Evolutionary conservation across 1,140 invertebrate species (phyloP).

Genomic region (Calephelis virginiensis): DNA sequence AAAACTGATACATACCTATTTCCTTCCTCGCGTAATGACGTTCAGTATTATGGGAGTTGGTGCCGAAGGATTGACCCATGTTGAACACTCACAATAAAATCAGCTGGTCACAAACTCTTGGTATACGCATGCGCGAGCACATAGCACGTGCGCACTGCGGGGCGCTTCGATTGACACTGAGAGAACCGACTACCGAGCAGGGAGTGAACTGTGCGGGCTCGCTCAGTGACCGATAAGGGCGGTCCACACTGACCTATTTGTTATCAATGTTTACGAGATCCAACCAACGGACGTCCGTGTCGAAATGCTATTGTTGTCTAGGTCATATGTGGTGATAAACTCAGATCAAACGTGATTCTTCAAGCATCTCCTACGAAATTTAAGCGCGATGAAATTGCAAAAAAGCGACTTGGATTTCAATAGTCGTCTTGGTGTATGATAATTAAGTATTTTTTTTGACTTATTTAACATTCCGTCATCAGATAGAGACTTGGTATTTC

Average conservation of each 20-base stretch:
- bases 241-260: slow-evolving; percentile 41
- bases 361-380: background rate
- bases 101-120: slow-evolving; percentile 32
- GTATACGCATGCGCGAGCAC: slow-evolving; percentile 29
- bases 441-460: too few species aligned
- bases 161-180: slow-evolving; percentile 39
- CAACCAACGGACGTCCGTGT: background rate
- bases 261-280: slow-evolving; percentile 32
- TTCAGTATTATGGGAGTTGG: slow-evolving; percentile 58
- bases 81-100: slow-evolving; percentile 35
- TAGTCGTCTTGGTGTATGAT: too few species aligned
- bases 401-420: too few species aligned
- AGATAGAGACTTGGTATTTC: too few species aligned
- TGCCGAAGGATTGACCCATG: slow-evolving; percentile 68
- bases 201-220: slow-evolving; percentile 11
- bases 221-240: slow-evolving; percentile 54
- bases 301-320: slow-evolving; percentile 20
- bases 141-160: slow-evolving; percentile 38
- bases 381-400: background rate
- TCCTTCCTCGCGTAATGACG: slow-evolving; percentile 62
- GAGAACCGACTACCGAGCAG: slow-evolving; percentile 10
- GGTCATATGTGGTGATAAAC: slow-evolving; percentile 19
- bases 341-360: background rate
- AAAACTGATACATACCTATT: slow-evolving; percentile 46
- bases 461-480: too few species aligned